Base-by-base conservation (phyloP, 2,888 invertebrate species). In the Trachelus stipa region DNA sequence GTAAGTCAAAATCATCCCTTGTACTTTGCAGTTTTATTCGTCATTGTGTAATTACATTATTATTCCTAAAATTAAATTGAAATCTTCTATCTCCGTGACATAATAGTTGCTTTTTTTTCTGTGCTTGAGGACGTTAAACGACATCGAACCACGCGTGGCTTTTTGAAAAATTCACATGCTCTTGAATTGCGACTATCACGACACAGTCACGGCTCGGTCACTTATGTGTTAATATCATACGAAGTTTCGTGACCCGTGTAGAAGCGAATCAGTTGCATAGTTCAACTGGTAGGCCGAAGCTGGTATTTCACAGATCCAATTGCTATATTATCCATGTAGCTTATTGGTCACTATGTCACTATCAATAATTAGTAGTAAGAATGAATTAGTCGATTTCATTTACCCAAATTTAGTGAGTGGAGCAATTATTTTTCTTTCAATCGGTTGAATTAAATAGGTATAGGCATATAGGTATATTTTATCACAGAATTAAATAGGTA, bases 141-240 rank as follows among this genome's bases (percentile, higher is more conserved):
- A 34, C 34, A 71, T 12, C 12, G n/a, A 34, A 34, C 12, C 71
- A 71, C 31, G 71, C 56, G 23, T 9, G 56, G 31, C 31, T 33
- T 34, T 34, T 73, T 23, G 35, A 78, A 31, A 73, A 68, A 30
- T 71, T 12, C 68, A 37, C 34, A 69, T 77, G 33, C 34, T 78
- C 34, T 23, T 71, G n/a, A 74, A 76, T 76, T 37, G 73, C 73
- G 74, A 77, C 75, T 78, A 79, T 79, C 76, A 79, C 77, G 79
- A 75, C 33, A 69, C 69, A 73, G 74, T 80, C 78, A 78, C 77
- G 78, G 34, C 40, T n/a, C 33, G 34, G 73, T 78, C 79, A 78
- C 73, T 78, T 35, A 37, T 77, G 77, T 68, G 77, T 15, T 78
- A 75, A 78, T 81, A 76, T 78, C 76, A 71, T 30, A 73, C 68